Conservation (phyloP, 1,140 invertebrate genomes). For the Solen grandis region DNA sequence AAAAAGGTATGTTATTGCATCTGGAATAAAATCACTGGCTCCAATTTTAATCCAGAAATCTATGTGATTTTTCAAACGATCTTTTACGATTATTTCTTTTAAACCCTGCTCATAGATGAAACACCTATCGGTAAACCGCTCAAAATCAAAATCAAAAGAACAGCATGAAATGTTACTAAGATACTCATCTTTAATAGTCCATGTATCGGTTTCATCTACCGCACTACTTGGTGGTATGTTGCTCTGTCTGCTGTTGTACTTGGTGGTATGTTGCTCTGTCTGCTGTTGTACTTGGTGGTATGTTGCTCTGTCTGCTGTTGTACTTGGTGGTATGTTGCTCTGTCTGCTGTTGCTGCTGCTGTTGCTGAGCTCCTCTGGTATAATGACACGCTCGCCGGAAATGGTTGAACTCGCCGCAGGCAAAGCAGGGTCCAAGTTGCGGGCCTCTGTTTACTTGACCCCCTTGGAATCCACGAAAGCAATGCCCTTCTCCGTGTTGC, state of each 20-base stretch:
- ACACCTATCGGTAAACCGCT: slow-evolving; percentile 3
- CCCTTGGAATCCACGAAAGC: no score
- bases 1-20: slow-evolving; percentile 37
- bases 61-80: slow-evolving; percentile 7
- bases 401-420: background rate
- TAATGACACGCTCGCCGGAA: background rate
- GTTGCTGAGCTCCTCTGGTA: background rate
- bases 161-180: background rate
- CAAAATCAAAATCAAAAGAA: slow-evolving; percentile 3
- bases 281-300: no score
- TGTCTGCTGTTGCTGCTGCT: no score
- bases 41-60: slow-evolving; percentile 16
- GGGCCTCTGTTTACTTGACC: no score
- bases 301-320: background rate
- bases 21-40: slow-evolving; percentile 11
- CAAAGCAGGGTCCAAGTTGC: background rate
- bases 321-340: background rate
- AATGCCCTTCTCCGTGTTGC: no score
- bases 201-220: background rate
- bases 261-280: background rate
- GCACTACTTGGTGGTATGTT: background rate
- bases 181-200: background rate
- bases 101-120: slow-evolving; percentile 25
- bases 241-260: background rate
- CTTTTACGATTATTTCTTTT: slow-evolving; percentile 36